phyloP scores from a whole-genome alignment of 2,888 invertebrate species.

The Dynastes grantii region DNA sequence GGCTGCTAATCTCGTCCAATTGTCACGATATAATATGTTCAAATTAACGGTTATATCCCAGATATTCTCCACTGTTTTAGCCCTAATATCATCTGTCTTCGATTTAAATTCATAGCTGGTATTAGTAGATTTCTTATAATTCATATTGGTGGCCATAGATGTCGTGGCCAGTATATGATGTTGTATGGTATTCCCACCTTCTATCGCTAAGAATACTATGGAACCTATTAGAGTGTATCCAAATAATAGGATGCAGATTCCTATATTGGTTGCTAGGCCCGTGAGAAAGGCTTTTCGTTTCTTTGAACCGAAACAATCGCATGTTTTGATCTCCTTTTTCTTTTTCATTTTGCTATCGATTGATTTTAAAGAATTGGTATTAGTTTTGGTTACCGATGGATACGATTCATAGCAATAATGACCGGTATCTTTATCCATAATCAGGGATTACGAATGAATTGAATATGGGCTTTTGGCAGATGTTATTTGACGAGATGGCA shows the following conservation, averaged over 20 bases:
- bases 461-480: not conserved
- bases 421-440: constrained; percentile 66
- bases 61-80: constrained; percentile 87
- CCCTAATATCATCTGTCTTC: constrained; percentile 75
- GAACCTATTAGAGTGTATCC: constrained; percentile 85
- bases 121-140: constrained; percentile 57
- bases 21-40: constrained; percentile 90
- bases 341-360: constrained; percentile 70
- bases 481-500: not conserved
- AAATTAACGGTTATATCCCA: constrained; percentile 92
- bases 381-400: constrained; percentile 65
- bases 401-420: constrained; percentile 70
- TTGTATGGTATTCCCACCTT: constrained; percentile 73
- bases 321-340: constrained; percentile 62
- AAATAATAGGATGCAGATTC: constrained; percentile 86
- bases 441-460: not conserved
- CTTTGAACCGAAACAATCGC: constrained; percentile 67
- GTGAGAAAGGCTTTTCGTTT: constrained; percentile 76
- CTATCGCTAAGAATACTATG: constrained; percentile 89
- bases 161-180: constrained; percentile 75
- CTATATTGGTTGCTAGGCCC: constrained; percentile 85
- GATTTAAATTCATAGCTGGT: constrained; percentile 59
- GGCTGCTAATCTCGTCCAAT: constrained; percentile 89
- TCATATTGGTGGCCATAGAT: constrained; percentile 61
- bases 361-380: constrained; percentile 65